Percentiles rank a stretch among this genome's conserved stretches.
Conservation (phyloP, 2,888 invertebrate genomes). For the Cerastoderma edule region DNA sequence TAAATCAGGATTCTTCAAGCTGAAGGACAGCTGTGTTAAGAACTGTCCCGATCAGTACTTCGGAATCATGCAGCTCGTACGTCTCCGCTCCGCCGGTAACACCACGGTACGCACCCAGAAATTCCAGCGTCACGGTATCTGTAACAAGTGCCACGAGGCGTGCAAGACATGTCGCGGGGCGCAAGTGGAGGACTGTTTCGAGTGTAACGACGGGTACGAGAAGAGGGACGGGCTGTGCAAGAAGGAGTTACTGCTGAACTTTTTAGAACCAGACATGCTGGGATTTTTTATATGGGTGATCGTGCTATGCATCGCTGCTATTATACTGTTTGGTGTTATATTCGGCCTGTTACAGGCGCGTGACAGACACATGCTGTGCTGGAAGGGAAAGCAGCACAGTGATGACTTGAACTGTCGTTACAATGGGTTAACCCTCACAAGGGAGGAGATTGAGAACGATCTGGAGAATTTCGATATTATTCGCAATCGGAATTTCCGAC, state of each 20-base stretch:
- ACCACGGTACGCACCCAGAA: slow-evolving; percentile 57
- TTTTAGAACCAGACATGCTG: slow-evolving; percentile 76
- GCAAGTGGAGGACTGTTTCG: slow-evolving; percentile 71
- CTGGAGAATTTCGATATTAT: slow-evolving; percentile 61
- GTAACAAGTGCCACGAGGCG: slow-evolving; percentile 73
- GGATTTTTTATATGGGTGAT: slow-evolving; percentile 79
- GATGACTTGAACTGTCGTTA: slow-evolving; percentile 71
- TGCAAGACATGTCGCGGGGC: slow-evolving; percentile 77
- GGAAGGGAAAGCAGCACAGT: slow-evolving; percentile 69
- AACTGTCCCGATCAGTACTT: slow-evolving; percentile 77
- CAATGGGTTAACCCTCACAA: slow-evolving; percentile 67
- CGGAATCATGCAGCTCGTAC: slow-evolving; percentile 73
- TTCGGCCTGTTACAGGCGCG: slow-evolving; percentile 76
- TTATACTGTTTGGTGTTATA: slow-evolving; percentile 74
- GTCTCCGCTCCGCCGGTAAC: slow-evolving; percentile 58
- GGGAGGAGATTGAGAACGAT: slow-evolving; percentile 63
- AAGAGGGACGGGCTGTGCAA: slow-evolving; percentile 67
- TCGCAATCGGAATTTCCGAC: slow-evolving; percentile 57
- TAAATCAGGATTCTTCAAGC: slow-evolving; percentile 75
- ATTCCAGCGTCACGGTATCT: slow-evolving; percentile 71
- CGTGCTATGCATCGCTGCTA: slow-evolving; percentile 76
- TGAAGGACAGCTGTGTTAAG: slow-evolving; percentile 74
- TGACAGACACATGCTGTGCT: slow-evolving; percentile 73
- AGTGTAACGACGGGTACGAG: slow-evolving; percentile 71
- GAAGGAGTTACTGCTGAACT: slow-evolving; percentile 77